These are phyloP conservation scores for Ectropis grisescens DNA, from an alignment of 1,140 invertebrate genomes.

Conservation along the genomic window DNA sequence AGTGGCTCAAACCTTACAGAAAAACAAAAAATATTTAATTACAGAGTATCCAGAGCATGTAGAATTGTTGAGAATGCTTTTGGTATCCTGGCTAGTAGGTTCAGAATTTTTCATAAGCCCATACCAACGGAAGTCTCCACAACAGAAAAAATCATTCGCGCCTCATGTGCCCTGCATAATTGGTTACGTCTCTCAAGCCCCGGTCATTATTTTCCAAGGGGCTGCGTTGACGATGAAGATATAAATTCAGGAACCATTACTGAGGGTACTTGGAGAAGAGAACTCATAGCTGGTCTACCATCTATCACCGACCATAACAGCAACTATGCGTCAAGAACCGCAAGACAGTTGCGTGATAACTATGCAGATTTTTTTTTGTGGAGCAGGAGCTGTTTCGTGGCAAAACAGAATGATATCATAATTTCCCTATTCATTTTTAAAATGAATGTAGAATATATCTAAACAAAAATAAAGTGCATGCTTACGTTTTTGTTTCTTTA, in stretches of 20 bases:
- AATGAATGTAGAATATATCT: not conserved
- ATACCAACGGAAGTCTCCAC: not conserved
- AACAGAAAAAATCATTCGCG: slow-evolving; percentile 1
- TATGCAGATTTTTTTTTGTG: slow-evolving; percentile 3
- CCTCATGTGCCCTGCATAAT: slow-evolving; percentile 1
- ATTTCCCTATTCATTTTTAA: slow-evolving; percentile 1
- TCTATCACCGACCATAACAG: slow-evolving; percentile 1
- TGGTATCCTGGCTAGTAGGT: slow-evolving; percentile 1
- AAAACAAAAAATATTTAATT: not conserved
- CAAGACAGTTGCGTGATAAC: slow-evolving; percentile 2
- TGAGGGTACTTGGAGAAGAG: slow-evolving; percentile 1
- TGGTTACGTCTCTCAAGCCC: not conserved
- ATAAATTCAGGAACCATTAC: not conserved
- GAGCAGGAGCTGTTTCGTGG: slow-evolving; percentile 3
- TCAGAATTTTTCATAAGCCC: slow-evolving; percentile 2
- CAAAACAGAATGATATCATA: slow-evolving; percentile 4
- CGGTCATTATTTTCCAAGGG: not conserved
- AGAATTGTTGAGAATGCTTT: slow-evolving; percentile 3
- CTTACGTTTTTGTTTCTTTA: slow-evolving; percentile 4
- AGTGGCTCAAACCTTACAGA: not conserved
- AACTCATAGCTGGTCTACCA: not conserved
- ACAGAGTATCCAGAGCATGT: not conserved
- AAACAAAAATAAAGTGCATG: not conserved
- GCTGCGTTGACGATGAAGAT: slow-evolving; percentile 3
- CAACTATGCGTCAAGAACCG: not conserved